Evolutionary conservation across 1,140 invertebrate genomes (phyloP), one percentile per base, ranked within the genome.

Genomic region (Ceratosolen solmsi): DNA sequence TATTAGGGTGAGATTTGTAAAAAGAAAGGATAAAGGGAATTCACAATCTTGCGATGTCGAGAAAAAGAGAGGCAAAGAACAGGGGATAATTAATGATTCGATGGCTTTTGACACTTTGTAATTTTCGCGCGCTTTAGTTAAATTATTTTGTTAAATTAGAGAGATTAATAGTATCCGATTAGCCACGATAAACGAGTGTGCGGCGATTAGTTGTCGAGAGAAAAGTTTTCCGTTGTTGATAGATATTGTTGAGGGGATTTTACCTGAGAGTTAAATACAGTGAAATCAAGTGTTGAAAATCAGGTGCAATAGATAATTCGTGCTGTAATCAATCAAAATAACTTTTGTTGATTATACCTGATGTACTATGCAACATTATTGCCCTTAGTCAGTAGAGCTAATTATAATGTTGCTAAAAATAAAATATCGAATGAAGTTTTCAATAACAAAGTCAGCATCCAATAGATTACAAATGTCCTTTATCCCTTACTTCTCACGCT

Each of bases 111-210:
- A 60, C 17, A 60, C 78, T 60, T 36, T 5, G 33, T 17, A 56
- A 56, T 46, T 72, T 58, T 46, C 65, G 7, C 13, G 27, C 51
- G n/a, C n/a, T 46, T 58, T 56, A 9, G 33, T n/a, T 71, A 58
- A 56, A 73, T 80, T 68, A 74, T 74, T 80, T 65, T 51, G 58
- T 63, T 46, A 65, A 54, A 74, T 74, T 60, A 20, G 58, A 11
- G 5, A 65, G 56, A 80, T 80, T 80, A 68, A 74, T 80, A 65
- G 58, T 15, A 30, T 30, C 33, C 22, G 56, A 80, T 80, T 80
- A 80, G 78, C 38, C 11, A 38, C 20, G 70, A 74, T 74, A 41
- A 54, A 13, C 3, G 27, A n/a, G 78, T 49, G 54, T 15, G 36
- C 56, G 2, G 33, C 7, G 36, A 15, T 60, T 63, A 63, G 60